A percentile compares a stretch with the other conserved stretches of the same genome.
Conservation (phyloP, 2,888 invertebrate species). For the Thecophora atra region DNA sequence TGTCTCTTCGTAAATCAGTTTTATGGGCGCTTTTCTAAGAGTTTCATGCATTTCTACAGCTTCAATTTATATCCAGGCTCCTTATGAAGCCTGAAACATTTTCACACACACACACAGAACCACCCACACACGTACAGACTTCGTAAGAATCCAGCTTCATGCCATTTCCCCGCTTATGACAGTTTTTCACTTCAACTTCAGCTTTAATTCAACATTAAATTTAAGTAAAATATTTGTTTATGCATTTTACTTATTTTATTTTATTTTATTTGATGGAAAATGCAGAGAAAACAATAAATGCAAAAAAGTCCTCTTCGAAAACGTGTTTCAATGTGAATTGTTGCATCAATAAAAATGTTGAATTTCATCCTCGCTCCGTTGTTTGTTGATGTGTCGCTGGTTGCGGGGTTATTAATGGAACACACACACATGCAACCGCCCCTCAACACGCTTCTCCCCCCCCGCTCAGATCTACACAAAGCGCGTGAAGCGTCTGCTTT, state of each 20-base stretch:
- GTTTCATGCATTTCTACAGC: too few relatives aligned
- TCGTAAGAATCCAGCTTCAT: too few relatives aligned
- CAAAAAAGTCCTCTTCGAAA: not conserved
- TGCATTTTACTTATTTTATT: too few relatives aligned
- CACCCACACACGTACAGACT: not conserved
- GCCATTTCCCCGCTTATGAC: slow-evolving; percentile 20
- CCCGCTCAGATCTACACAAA: slow-evolving; percentile 15
- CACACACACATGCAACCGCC: slow-evolving; percentile 11
- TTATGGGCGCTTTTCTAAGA: not conserved
- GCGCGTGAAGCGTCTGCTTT: not conserved
- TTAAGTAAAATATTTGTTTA: not conserved
- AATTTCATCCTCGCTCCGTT: slow-evolving; percentile 25
- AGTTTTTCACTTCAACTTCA: slow-evolving; percentile 19
- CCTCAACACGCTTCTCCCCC: slow-evolving; percentile 4
- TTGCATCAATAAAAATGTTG: slow-evolving; percentile 31
- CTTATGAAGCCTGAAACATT: too few relatives aligned
- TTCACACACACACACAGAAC: slow-evolving; percentile 24
- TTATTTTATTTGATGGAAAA: too few relatives aligned
- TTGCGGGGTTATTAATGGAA: not conserved
- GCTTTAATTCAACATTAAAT: not conserved
- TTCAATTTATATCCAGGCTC: too few relatives aligned
- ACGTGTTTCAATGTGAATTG: slow-evolving; percentile 20
- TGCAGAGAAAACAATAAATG: too few relatives aligned
- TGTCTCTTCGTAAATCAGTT: slow-evolving; percentile 20
- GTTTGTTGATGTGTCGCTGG: too few relatives aligned